These are phyloP conservation scores for Bos indicus DNA, from an alignment of 2,113 vertebrate genomes.

Conservation along the genomic window DNA sequence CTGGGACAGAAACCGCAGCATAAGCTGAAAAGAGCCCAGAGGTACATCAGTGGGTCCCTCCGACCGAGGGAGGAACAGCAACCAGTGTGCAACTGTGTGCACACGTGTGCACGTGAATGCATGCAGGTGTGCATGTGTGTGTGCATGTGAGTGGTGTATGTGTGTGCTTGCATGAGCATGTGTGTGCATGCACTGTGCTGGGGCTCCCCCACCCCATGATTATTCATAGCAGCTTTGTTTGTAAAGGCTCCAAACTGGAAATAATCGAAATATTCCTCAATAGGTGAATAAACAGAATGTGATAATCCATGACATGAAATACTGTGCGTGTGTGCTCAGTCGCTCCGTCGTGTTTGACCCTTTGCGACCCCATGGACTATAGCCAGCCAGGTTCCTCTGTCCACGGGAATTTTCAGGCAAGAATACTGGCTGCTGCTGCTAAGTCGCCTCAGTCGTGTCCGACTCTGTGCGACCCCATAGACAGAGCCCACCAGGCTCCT, in stretches of 20 bases:
- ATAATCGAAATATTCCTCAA: accelerated
- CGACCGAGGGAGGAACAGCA: accelerated
- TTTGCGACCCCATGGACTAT: neutral
- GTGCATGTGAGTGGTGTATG: accelerated
- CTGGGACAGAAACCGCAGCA: neutral
- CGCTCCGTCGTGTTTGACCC: neutral
- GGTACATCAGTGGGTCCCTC: accelerated
- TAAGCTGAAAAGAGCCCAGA: accelerated
- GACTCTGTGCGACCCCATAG: neutral
- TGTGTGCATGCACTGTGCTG: neutral
- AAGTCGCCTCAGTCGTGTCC: accelerated
- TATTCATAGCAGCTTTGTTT: neutral
- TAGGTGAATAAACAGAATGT: accelerated
- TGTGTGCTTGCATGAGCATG: neutral
- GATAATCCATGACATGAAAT: accelerated
- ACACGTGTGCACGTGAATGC: accelerated
- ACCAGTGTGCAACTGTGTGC: accelerated
- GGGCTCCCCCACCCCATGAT: accelerated
- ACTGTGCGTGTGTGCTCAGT: neutral
- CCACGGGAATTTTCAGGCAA: neutral
- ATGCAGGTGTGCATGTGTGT: accelerated
- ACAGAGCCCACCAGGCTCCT: neutral
- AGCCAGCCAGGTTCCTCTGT: neutral
- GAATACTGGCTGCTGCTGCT: neutral
- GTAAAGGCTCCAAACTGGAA: neutral